Evolutionary conservation across 2,888 invertebrate genomes (phyloP), one percentile per base, ranked within the genome.

Genomic region (Yponomeuta cagnagella): DNA sequence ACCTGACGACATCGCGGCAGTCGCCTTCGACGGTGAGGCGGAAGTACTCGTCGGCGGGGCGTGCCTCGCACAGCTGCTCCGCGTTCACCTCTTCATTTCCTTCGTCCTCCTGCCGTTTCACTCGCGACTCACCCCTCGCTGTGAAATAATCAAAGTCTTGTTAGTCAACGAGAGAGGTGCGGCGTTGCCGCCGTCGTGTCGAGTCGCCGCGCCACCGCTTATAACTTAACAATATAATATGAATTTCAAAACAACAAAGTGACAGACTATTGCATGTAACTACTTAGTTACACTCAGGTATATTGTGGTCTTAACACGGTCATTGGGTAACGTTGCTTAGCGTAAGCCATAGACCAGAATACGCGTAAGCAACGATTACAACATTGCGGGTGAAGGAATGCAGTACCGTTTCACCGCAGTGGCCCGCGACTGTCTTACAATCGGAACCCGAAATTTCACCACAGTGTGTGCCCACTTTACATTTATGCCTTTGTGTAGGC

Each of bases 1-100:
- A 97, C 96, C 98, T 97, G 82, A 98, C 97, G 77, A 98, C 98
- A 87, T 98, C 98, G 79, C 98, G 95, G 89, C 98, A 98, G 89
- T 98, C 98, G 74, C 96, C 95, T 43, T 97, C 97, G 70, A 95
- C 94, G 76, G 94, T 93, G 77, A 97, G 93, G 76, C 98, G 95
- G 94, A 98, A 98, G 92, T 97, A 98, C 89, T 98, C 98, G 82
- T 97, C 97, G 30, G 96, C 96, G 4, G 97, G 97, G 78, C 98
- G 94, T 80, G 96, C 96, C 76, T 96, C 95, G 87, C 98, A 98
- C 70, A 97, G 93, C 86, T 97, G 96, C 80, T 98, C 97, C 4
- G 97, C 93, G 75, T 89, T 95, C 72, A 90, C 89, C 3, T 95
- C 95, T n/a, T 90, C 92, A 72, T 93, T 94, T 33, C 83, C 89